Percentiles rank a stretch among this genome's conserved stretches.
phyloP scores from a whole-genome alignment of 2,888 invertebrate genomes.

The Stenchaetothrips biformis region DNA sequence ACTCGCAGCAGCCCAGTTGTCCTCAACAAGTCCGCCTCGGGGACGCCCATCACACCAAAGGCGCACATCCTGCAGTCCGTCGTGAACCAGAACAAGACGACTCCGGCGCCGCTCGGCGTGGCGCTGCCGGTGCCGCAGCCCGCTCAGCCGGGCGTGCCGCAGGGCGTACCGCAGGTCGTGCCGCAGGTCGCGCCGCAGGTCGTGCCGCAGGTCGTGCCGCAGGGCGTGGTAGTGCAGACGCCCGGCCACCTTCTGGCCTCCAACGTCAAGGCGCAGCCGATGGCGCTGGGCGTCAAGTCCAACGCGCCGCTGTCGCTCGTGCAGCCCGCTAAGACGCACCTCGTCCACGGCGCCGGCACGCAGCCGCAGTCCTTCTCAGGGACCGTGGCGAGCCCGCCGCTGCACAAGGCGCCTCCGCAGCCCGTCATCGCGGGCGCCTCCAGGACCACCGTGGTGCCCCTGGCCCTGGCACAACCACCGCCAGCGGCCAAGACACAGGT shows the following conservation, averaged over 20 bases:
- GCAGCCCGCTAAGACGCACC: constrained; percentile 28
- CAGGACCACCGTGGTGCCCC: constrained; percentile 37
- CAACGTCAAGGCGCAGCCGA: not conserved
- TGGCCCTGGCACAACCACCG: not conserved
- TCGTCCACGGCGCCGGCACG: not conserved
- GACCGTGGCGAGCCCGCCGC: constrained; percentile 55
- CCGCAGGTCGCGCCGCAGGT: not conserved
- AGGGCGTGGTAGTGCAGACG: constrained; percentile 5
- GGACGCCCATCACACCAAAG: constrained; percentile 39
- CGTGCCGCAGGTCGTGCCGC: not conserved
- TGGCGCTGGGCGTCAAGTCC: constrained; percentile 9
- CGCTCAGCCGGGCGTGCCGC: not conserved
- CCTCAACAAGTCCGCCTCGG: constrained; percentile 36
- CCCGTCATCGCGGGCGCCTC: constrained; percentile 48
- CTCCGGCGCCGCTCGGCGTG: not conserved
- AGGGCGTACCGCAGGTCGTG: constrained; percentile 3
- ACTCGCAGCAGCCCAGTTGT: constrained; percentile 10
- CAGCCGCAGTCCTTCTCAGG: constrained; percentile 38
- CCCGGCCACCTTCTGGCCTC: not conserved
- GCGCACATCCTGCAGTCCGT: constrained; percentile 39
- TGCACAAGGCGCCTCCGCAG: constrained; percentile 47
- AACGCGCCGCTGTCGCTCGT: not conserved
- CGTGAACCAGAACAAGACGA: constrained; percentile 32
- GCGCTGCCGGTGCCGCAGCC: not conserved
- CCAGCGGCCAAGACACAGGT: not conserved